Conservation (phyloP, 1,140 invertebrate genomes). For the Habropoda laboriosa region DNA sequence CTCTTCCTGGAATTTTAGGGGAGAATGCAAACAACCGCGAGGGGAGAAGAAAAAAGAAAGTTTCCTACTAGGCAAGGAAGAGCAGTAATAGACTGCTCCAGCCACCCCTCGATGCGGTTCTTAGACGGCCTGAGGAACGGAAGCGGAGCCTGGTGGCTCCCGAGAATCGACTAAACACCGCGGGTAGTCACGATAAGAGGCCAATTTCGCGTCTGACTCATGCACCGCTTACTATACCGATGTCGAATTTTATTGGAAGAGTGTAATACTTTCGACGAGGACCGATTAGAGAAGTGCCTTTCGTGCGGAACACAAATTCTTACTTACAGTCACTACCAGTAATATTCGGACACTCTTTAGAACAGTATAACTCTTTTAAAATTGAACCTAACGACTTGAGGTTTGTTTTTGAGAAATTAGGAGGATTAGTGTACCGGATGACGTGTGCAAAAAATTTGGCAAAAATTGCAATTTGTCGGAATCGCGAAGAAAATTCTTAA, state of each 20-base stretch:
- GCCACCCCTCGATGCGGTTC: constrained; percentile 13
- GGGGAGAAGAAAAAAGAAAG: constrained; percentile 37
- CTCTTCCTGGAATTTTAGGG: constrained; percentile 48
- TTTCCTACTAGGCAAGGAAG: constrained; percentile 45
- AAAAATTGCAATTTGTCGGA: too few relatives aligned
- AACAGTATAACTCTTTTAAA: too few relatives aligned
- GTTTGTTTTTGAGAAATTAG: too few relatives aligned
- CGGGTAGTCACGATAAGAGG: constrained; percentile 56
- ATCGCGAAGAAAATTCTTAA: too few relatives aligned
- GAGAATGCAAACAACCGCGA: constrained; percentile 60
- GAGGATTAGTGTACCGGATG: too few relatives aligned
- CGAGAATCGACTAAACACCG: constrained; percentile 41
- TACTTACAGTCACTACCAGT: too few relatives aligned
- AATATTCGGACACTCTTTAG: too few relatives aligned
- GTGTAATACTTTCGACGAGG: constrained; percentile 27
- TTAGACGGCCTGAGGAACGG: constrained; percentile 43
- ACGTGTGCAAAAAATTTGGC: too few relatives aligned
- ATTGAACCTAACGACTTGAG: too few relatives aligned
- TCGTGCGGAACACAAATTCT: neutral
- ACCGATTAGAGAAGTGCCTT: constrained; percentile 7
- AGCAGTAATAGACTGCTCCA: constrained; percentile 27
- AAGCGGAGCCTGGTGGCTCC: constrained; percentile 31
- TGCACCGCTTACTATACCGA: constrained; percentile 39
- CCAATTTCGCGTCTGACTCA: constrained; percentile 62
- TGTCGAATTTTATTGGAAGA: constrained; percentile 34